These are phyloP conservation scores for Ammodytes dubius DNA, from an alignment of 2,113 vertebrate genomes.

Conservation along the genomic window DNA sequence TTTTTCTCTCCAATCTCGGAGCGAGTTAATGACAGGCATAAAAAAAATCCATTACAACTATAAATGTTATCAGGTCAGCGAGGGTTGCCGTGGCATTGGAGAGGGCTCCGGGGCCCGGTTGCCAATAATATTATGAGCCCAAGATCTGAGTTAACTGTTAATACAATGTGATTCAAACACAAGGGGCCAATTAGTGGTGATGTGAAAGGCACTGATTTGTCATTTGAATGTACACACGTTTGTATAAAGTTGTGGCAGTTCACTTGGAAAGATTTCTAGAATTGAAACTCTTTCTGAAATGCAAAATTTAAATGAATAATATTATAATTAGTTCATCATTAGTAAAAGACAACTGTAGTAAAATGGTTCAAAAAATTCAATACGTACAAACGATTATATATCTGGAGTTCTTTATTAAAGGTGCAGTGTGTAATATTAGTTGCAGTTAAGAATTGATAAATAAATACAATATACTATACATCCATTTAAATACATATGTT, in stretches of 20 bases:
- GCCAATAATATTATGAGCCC: conserved; percentile 66
- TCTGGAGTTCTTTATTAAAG: neutral
- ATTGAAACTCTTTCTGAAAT: neutral
- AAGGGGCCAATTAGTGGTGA: conserved; percentile 36
- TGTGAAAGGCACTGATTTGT: neutral
- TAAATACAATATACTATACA: neutral
- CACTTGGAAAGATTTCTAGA: conserved; percentile 1
- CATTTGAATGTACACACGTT: conserved; percentile 34
- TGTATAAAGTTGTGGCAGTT: conserved; percentile 11
- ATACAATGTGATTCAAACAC: conserved; percentile 47
- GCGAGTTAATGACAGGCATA: conserved; percentile 87
- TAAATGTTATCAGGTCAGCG: conserved; percentile 88
- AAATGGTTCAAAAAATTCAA: neutral
- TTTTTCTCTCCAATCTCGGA: conserved; percentile 80
- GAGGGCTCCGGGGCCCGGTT: conserved; percentile 42
- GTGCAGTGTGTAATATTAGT: neutral
- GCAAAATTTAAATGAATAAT: conserved; percentile 9
- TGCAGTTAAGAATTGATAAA: neutral
- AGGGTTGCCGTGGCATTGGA: conserved; percentile 69
- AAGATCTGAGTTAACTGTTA: conserved; percentile 62
- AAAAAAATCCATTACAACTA: conserved; percentile 90
- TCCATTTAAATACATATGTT: neutral
- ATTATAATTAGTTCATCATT: neutral
- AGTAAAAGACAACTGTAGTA: neutral
- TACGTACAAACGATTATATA: neutral